Conservation (phyloP, 2,888 invertebrate species). For the Drosophila macrospina region DNA sequence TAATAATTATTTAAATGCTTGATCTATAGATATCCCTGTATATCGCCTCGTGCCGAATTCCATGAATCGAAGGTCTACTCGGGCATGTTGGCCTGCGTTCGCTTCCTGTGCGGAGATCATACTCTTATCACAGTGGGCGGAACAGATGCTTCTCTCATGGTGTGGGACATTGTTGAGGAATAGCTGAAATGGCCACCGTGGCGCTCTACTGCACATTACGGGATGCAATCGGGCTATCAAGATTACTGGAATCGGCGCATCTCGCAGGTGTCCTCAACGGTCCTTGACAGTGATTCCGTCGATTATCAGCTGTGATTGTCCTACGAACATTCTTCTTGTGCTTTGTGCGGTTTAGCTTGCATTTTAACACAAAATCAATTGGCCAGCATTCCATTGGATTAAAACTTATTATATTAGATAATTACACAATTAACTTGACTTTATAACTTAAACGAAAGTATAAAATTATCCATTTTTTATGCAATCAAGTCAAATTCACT, state of each 20-base stretch:
- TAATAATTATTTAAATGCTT: background rate
- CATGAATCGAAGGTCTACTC: conserved; percentile 95
- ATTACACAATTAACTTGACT: conserved; percentile 49
- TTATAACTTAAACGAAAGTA: conserved; percentile 18
- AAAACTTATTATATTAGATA: conserved; percentile 68
- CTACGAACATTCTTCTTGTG: background rate
- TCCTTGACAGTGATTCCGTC: conserved; percentile 84
- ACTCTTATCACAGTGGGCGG: conserved; percentile 94
- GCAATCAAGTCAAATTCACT: conserved; percentile 43
- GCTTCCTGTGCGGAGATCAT: conserved; percentile 94
- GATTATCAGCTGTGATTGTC: conserved; percentile 71
- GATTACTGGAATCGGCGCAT: conserved; percentile 83
- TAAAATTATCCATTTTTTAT: conserved; percentile 46
- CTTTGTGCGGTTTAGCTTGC: conserved; percentile 56
- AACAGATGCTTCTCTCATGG: conserved; percentile 94
- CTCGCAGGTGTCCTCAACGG: conserved; percentile 83
- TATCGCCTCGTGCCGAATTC: conserved; percentile 94
- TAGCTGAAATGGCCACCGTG: conserved; percentile 86
- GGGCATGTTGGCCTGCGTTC: conserved; percentile 91
- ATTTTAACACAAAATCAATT: conserved; percentile 54
- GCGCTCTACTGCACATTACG: conserved; percentile 80
- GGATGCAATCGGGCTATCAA: conserved; percentile 72
- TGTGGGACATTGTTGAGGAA: conserved; percentile 92
- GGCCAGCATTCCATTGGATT: conserved; percentile 62
- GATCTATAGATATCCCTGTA: conserved; percentile 90